Conservation (phyloP, 2,113 vertebrate genomes). For the Astatotilapia flaviijosephi region DNA sequence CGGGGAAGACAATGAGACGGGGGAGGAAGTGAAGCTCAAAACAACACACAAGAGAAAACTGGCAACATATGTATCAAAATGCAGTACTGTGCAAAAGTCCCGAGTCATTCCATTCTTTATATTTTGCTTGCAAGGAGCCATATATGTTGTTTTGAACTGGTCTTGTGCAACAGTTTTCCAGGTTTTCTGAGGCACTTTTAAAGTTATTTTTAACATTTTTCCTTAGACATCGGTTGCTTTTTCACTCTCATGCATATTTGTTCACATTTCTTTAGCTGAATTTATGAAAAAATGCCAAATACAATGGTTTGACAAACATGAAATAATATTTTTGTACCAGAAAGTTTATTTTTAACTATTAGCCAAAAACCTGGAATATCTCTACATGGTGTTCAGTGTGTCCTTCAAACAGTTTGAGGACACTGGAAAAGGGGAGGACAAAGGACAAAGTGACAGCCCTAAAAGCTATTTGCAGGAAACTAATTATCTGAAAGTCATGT, state of each 20-base stretch:
- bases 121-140: not conserved
- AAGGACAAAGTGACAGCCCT: not conserved
- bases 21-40: not conserved
- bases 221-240: not conserved
- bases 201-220: not conserved
- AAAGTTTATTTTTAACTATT: not conserved
- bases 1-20: not conserved
- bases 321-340: not conserved
- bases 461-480: not conserved
- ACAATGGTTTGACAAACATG: not conserved
- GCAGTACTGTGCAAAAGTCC: not conserved
- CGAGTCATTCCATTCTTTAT: not conserved
- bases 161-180: not conserved
- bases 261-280: not conserved
- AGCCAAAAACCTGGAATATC: not conserved
- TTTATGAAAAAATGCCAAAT: not conserved
- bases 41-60: not conserved
- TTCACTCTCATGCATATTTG: not conserved
- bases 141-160: not conserved
- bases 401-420: not conserved
- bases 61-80: not conserved
- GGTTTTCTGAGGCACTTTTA: not conserved
- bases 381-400: not conserved
- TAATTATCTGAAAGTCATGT: not conserved
- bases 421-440: not conserved